These are phyloP conservation scores for Protobothrops flavoviridis DNA, from an alignment of 2,113 vertebrate species.

Conservation along the genomic window DNA sequence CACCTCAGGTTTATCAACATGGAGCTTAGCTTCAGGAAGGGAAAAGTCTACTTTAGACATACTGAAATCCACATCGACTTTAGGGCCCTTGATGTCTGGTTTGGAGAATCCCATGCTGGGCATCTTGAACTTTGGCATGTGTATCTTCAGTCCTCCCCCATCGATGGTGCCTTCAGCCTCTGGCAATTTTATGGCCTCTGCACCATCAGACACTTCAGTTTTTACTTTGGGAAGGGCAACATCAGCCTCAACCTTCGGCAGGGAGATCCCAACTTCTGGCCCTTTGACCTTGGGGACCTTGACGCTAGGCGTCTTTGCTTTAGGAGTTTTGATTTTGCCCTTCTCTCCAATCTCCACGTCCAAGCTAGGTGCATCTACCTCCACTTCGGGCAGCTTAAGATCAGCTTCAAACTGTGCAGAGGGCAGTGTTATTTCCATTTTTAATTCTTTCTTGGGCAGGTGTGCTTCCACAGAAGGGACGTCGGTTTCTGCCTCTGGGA, in stretches of 20 bases:
- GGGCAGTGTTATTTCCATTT: not conserved
- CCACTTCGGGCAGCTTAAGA: constrained; percentile 22
- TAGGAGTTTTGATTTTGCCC: constrained; percentile 49
- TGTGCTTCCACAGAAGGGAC: not conserved
- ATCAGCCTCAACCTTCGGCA: not conserved
- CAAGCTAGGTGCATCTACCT: not conserved
- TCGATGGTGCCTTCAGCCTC: constrained; percentile 25
- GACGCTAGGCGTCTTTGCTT: constrained; percentile 42
- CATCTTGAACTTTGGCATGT: not conserved
- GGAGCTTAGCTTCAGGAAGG: too few species aligned
- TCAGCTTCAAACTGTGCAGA: not conserved
- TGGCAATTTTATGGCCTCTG: too few species aligned
- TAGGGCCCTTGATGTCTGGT: too few species aligned
- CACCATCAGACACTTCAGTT: too few species aligned
- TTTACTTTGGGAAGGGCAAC: not conserved
- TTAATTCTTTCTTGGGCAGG: not conserved
- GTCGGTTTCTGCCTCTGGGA: not conserved
- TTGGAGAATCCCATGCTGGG: too few species aligned
- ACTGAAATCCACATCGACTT: too few species aligned
- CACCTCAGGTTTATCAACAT: not conserved
- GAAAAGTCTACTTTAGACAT: too few species aligned
- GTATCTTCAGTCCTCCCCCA: not conserved
- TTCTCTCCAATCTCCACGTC: constrained; percentile 21
- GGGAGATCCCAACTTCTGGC: not conserved
- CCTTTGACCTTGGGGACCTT: accelerated